phyloP scores from a whole-genome alignment of 2,113 vertebrate genomes.

The Nannospalax galili region DNA sequence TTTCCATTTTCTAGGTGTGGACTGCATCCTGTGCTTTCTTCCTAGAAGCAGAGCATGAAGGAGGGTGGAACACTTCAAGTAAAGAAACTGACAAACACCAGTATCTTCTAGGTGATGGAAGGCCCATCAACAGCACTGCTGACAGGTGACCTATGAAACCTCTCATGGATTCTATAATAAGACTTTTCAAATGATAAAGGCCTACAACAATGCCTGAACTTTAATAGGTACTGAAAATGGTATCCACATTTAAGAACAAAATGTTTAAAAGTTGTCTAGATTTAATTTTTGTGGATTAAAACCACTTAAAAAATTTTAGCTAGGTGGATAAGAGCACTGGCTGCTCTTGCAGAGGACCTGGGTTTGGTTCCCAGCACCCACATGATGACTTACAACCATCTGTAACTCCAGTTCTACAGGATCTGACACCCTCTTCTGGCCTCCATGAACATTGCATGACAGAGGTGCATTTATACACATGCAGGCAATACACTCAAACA shows the following conservation, averaged over 20 bases:
- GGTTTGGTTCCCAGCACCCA: too few species aligned
- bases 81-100: background rate
- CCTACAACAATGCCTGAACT: background rate
- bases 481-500: too few species aligned
- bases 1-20: background rate
- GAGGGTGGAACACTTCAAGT: background rate
- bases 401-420: too few species aligned
- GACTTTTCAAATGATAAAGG: too few species aligned
- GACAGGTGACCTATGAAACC: background rate
- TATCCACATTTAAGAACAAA: conserved; percentile 27
- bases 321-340: too few species aligned
- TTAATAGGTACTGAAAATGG: background rate
- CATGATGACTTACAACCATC: too few species aligned
- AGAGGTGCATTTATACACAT: too few species aligned
- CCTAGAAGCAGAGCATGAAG: background rate
- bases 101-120: background rate
- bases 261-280: background rate
- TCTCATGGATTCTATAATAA: background rate
- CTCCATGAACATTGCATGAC: too few species aligned
- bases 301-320: too few species aligned
- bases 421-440: too few species aligned
- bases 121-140: background rate
- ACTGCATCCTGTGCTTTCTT: background rate
- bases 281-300: conserved; percentile 37
- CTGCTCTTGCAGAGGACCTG: too few species aligned